phyloP scores from a whole-genome alignment of 2,888 invertebrate species.

The Muschampia plurimacula region DNA sequence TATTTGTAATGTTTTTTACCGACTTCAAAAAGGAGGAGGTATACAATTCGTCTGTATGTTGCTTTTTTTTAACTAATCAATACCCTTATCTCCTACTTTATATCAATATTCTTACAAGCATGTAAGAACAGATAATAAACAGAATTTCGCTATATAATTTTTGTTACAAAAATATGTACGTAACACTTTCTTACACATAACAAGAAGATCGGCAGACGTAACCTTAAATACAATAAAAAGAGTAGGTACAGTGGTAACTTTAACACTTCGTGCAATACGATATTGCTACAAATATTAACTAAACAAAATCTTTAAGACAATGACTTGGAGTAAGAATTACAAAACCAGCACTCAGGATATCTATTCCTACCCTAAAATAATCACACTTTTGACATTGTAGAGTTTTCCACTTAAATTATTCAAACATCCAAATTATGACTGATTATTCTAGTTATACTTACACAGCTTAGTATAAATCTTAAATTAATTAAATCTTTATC shows the following conservation, averaged over 20 bases:
- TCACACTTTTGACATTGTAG: conserved; percentile 86
- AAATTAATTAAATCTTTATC: conserved; percentile 64
- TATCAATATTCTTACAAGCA: not conserved
- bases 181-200: conserved; percentile 16
- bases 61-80: not conserved
- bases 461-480: conserved; percentile 71
- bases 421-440: conserved; percentile 82
- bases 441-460: conserved; percentile 74
- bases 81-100: not conserved
- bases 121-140: not conserved
- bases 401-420: conserved; percentile 78
- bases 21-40: too few relatives aligned
- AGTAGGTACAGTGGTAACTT: conserved; percentile 35
- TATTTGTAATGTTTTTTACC: too few relatives aligned
- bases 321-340: conserved; percentile 77
- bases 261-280: conserved; percentile 18
- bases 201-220: conserved; percentile 21
- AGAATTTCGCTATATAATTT: conserved; percentile 15
- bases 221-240: conserved; percentile 16
- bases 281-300: conserved; percentile 11
- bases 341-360: conserved; percentile 72
- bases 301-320: conserved; percentile 58
- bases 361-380: conserved; percentile 79
- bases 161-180: conserved; percentile 21
- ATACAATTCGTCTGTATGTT: too few relatives aligned